A percentile compares a stretch with the other conserved stretches of the same genome.
Evolutionary conservation across 2,113 vertebrate species (phyloP).

Genomic region (Colistium nudipinnis): DNA sequence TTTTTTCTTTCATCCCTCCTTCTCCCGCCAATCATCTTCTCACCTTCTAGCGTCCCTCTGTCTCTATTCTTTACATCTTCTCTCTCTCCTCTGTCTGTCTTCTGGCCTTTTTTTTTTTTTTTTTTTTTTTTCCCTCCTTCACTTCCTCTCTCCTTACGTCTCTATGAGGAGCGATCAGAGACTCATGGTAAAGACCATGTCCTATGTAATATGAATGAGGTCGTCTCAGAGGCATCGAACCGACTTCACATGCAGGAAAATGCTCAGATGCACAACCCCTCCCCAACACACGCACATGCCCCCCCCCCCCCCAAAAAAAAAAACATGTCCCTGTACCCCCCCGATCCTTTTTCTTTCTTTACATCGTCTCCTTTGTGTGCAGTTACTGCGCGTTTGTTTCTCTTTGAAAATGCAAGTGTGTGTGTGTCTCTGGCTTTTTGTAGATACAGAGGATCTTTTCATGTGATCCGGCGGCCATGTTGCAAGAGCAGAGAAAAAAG

Average conservation of each 20-base stretch:
- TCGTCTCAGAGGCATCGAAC: constrained; percentile 68
- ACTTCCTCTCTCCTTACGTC: constrained; percentile 10
- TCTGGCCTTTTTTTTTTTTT: too few species aligned
- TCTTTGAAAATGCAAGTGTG: constrained; percentile 29
- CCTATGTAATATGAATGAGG: constrained; percentile 78
- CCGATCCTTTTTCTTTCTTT: constrained; percentile 4
- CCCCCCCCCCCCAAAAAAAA: too few species aligned
- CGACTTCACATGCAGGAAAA: constrained; percentile 61
- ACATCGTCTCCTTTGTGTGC: constrained; percentile 38
- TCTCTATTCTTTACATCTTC: background rate
- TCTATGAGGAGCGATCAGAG: constrained; percentile 58
- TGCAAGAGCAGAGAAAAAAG: too few species aligned
- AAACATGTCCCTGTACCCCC: background rate
- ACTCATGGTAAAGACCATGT: constrained; percentile 68
- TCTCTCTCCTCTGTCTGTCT: too few species aligned
- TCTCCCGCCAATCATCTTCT: background rate
- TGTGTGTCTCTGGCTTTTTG: constrained; percentile 19
- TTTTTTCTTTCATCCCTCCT: background rate
- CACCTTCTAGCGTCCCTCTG: background rate
- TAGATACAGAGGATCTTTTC: too few species aligned
- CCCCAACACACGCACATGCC: background rate
- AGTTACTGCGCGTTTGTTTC: constrained; percentile 31
- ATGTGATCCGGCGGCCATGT: background rate
- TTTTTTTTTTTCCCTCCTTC: background rate
- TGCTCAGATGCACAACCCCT: constrained; percentile 39